Evolutionary conservation across 2,888 invertebrate genomes (phyloP), one percentile per base, ranked within the genome.

Genomic region (Ditylenchus weischeri): DNA sequence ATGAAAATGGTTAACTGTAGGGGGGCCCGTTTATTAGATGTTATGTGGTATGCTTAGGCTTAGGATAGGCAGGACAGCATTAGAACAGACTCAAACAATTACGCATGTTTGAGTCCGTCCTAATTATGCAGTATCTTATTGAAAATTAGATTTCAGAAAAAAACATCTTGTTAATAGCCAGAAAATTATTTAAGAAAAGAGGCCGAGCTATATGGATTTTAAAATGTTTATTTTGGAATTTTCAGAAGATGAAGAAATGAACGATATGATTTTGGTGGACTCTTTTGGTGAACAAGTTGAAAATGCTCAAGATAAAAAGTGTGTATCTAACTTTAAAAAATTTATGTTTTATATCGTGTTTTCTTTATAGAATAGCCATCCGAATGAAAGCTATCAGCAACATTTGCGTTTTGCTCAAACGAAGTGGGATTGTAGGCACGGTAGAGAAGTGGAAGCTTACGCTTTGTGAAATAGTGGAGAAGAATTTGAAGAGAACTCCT

Each of bases 301-400:
- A 82, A 90, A 90, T 35, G 87, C 92, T 51, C 88, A 89, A n/a
- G 91, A 93, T 75, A 92, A 93, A 79, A 91, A 92, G 72, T 86
- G 77, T 62, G 65, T n/a, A 58, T n/a, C 35, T 15, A 50, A 23
- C 10, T 49, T 19, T 62, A 10, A 19, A 62, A 2, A 35, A 49
- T 62, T 47, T 36, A 35, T 15, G 8, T 43, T 23, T 19, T 1
- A 43, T 21, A 43, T 2, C 18, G 21, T 13, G 4, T 35, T 47
- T 51, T 15, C n/a, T 62, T 29, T 21, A n/a, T n/a, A 65, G 68
- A 59, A 51, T 68, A 21, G 61, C 35, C 19, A 68, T 29, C 1
- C 66, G 68, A 7, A 23, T 50, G 15, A 58, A 62, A 49, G 73
- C 73, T 18, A 57, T 72, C 50, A 68, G 70, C 62, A 72, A 62